A percentile compares a stretch with the other conserved stretches of the same genome.
Evolutionary conservation across 2,888 invertebrate genomes (phyloP).

Genomic region (Ypsolopha sequella): DNA sequence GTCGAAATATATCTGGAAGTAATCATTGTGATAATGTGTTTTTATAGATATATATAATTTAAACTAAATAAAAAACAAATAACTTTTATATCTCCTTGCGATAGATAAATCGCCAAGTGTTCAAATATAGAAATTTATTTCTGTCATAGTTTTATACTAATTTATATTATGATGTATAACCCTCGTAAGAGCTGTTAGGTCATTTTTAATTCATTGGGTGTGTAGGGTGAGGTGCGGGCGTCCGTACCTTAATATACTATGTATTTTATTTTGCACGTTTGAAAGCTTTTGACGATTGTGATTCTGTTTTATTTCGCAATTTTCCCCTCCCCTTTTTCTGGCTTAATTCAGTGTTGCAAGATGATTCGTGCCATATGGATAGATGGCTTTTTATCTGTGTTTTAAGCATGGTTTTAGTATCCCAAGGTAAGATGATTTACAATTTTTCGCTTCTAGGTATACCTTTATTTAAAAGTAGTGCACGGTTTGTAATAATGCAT

Average conservation of each 20-base stretch:
- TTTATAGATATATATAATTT: too few relatives aligned
- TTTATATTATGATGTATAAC: too few relatives aligned
- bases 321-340: constrained; percentile 10
- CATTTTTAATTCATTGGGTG: too few relatives aligned
- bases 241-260: not conserved
- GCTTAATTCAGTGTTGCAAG: constrained; percentile 31
- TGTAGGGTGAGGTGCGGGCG: too few relatives aligned
- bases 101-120: too few relatives aligned
- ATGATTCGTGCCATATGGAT: constrained; percentile 16
- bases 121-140: too few relatives aligned
- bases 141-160: too few relatives aligned
- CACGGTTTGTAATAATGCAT: not conserved
- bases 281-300: constrained; percentile 71
- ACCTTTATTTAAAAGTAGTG: constrained; percentile 1
- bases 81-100: too few relatives aligned
- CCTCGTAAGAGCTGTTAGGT: too few relatives aligned
- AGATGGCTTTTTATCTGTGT: not conserved
- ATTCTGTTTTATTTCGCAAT: constrained; percentile 62
- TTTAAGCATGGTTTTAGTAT: not conserved
- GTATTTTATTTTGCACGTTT: constrained; percentile 46
- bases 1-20: too few relatives aligned
- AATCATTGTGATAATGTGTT: too few relatives aligned
- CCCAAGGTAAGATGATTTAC: constrained; percentile 1
- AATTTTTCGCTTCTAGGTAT: constrained; percentile 20
- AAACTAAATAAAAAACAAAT: too few relatives aligned